Evolutionary conservation across 37 sponge, comb jelly and placozoan genomes (phyloP), one percentile per base, ranked within the genome.

Genomic region (Spongia lamella): DNA sequence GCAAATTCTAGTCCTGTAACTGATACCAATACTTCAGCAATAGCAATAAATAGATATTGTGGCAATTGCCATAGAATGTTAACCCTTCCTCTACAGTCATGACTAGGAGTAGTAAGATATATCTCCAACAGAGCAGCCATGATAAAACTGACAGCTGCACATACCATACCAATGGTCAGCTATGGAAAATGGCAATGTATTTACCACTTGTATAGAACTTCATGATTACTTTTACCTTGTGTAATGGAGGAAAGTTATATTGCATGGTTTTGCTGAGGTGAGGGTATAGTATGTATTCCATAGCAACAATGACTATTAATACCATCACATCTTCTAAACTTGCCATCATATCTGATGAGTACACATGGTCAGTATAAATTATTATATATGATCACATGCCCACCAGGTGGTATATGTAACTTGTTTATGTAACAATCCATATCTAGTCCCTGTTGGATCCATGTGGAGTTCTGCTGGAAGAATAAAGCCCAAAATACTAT

Each of bases 1-100:
- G 90, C 84, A 79, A 89, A 84, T 80, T 89, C 90, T 33, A 89
- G 84, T 61, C 84, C 90, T 35, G 90, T 83, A 15, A 89, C 80
- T 25, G 59, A 32, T 11, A 89, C 84, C 38, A 83, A 49, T 1
- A 83, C 79, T 58, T 89, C 90, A 30, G 80, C 90, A 60, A 89
- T 53, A 0, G 90, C 78, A 19, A 89, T 84, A 43, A 84, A 71
- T 6, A 89, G 19, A 36, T 72, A 54, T 60, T 89, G 90, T 14
- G 90, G 90, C 32, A 89, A 32, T 65, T 89, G 90, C 90, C 90
- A 89, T 16, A 72, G 72, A 4, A 89, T 43, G 53, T 43, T 71
- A 16, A 89, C 81, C 14, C 58, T 53, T 2, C 90, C 90, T 32
- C 56, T 71, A 75, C 90, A 89, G 58, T 86, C 62, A 19, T 15